phyloP scores from a whole-genome alignment of 53 echinoderm and acorn worm genomes.

The Stichopus horrens region DNA sequence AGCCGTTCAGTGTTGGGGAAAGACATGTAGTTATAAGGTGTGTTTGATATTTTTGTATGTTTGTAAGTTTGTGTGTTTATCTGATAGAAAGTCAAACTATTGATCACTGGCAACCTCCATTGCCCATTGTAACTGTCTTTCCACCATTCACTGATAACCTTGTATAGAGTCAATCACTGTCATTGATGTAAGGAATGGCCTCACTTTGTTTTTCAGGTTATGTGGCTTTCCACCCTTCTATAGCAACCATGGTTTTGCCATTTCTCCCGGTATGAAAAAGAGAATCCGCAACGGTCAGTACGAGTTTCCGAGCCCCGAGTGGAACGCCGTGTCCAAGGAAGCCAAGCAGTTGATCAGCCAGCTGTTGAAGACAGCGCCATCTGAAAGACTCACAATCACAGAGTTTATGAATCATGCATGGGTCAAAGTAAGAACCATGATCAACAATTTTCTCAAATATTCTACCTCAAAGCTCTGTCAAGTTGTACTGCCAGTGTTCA shows the following conservation, averaged over 20 bases:
- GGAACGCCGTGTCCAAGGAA: conserved; percentile 77
- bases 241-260: conserved; percentile 98
- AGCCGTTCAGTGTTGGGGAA: too few relatives aligned
- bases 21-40: too few relatives aligned
- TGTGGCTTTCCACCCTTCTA: conserved; percentile 99
- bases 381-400: conserved; percentile 87
- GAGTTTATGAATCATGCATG: conserved; percentile 95
- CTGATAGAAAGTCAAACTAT: too few relatives aligned
- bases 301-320: conserved; percentile 95
- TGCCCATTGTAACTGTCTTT: background rate
- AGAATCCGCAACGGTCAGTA: conserved; percentile 98
- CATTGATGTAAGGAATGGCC: background rate
- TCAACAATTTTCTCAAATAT: background rate
- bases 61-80: too few relatives aligned
- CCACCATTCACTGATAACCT: background rate
- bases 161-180: background rate
- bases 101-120: background rate
- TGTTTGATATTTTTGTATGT: too few relatives aligned
- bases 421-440: conserved; percentile 74
- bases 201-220: conserved; percentile 50
- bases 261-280: conserved; percentile 97
- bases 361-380: conserved; percentile 84
- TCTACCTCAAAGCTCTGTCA: too few relatives aligned
- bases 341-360: conserved; percentile 88
- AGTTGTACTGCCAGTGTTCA: too few relatives aligned